Evolutionary conservation across 1,140 invertebrate species (phyloP).

Genomic region (Thereuonema tuberculata): DNA sequence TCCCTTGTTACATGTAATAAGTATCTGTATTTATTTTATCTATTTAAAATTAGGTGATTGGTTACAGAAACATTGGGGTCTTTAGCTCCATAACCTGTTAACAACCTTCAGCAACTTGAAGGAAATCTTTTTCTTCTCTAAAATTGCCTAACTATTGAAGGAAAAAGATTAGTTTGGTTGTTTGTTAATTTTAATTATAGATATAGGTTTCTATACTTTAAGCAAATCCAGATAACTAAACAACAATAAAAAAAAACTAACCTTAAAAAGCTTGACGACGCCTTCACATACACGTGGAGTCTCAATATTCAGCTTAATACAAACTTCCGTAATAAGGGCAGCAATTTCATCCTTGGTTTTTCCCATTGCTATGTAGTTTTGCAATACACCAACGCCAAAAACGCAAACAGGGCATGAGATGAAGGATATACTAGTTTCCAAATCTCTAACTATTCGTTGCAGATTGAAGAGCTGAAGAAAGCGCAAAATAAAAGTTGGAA

Average conservation of each 20-base stretch:
- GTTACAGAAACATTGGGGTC: too few species aligned
- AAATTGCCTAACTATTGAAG: background rate
- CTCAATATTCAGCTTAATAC: conserved; percentile 62
- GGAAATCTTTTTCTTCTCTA: background rate
- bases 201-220: background rate
- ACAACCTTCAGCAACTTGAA: background rate
- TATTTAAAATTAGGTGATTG: too few species aligned
- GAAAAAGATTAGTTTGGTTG: background rate
- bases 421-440: background rate
- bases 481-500: background rate
- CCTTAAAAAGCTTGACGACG: conserved; percentile 66
- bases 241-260: too few species aligned
- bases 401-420: background rate
- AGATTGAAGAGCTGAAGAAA: background rate
- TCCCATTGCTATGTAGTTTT: conserved; percentile 66
- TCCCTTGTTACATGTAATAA: too few species aligned
- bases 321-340: conserved; percentile 67
- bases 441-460: background rate
- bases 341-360: conserved; percentile 75
- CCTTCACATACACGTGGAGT: conserved; percentile 71
- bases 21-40: too few species aligned
- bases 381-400: conserved; percentile 55
- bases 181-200: background rate
- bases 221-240: too few species aligned
- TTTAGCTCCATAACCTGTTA: background rate